A percentile compares a stretch with the other conserved stretches of the same genome.
phyloP scores from a whole-genome alignment of 2,888 invertebrate genomes.

The Pachymerium ferrugineum region DNA sequence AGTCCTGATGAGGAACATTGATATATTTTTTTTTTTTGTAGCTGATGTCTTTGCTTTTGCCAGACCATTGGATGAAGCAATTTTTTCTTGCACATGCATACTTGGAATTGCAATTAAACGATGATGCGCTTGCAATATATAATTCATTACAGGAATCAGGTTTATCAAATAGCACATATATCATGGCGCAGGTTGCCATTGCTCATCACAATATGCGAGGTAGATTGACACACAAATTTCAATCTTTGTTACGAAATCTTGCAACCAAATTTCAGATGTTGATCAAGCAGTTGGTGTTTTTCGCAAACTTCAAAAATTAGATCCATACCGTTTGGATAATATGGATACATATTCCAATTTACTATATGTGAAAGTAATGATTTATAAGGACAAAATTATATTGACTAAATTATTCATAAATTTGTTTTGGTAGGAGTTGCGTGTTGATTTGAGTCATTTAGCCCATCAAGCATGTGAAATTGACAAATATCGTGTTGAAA shows the following conservation, averaged over 20 bases:
- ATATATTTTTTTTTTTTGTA: conserved; percentile 41
- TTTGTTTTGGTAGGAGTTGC: conserved; percentile 58
- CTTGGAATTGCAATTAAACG: conserved; percentile 80
- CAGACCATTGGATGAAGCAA: conserved; percentile 89
- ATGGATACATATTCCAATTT: conserved; percentile 96
- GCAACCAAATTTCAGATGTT: conserved; percentile 61
- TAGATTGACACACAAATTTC: conserved; percentile 44
- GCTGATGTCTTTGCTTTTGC: conserved; percentile 53
- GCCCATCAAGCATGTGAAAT: conserved; percentile 90
- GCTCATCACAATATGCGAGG: conserved; percentile 88
- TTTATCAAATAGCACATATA: conserved; percentile 79
- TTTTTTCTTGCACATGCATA: conserved; percentile 87
- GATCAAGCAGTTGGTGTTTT: conserved; percentile 82
- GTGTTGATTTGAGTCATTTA: conserved; percentile 83
- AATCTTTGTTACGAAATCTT: background rate
- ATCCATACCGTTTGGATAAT: conserved; percentile 90
- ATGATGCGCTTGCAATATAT: conserved; percentile 81
- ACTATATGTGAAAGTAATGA: conserved; percentile 69
- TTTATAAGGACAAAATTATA: background rate
- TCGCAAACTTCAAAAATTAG: conserved; percentile 70
- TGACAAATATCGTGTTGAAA: conserved; percentile 94
- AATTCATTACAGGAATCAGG: conserved; percentile 69
- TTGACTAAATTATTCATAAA: background rate
- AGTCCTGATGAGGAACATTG: no score
- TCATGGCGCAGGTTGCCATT: conserved; percentile 85